Percentiles rank a stretch among this genome's conserved stretches.
phyloP scores from a whole-genome alignment of 2,797 vertebrate genomes.

The Ptychadena robeensis region DNA sequence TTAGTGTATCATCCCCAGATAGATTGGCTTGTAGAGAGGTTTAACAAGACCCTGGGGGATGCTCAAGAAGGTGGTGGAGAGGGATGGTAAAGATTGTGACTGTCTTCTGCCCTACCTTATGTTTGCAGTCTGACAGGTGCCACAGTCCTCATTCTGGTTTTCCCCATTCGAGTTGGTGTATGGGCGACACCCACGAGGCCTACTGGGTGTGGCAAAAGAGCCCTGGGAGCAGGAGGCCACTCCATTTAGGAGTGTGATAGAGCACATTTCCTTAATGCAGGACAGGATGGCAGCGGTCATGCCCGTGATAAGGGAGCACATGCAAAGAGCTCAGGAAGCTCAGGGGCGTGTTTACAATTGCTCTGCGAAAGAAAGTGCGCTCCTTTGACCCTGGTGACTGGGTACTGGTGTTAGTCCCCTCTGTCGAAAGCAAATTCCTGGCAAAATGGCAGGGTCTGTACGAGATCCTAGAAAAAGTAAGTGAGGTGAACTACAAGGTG shows the following conservation, averaged over 20 bases:
- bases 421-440: slow-evolving; percentile 2
- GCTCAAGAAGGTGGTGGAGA: background rate
- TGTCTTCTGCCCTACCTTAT: background rate
- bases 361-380: background rate
- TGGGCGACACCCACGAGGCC: background rate
- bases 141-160: background rate
- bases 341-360: background rate
- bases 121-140: background rate
- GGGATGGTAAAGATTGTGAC: background rate
- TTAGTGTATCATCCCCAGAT: background rate
- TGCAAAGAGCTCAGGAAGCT: background rate
- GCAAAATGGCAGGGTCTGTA: background rate
- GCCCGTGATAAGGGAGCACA: background rate
- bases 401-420: background rate
- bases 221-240: background rate
- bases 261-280: background rate
- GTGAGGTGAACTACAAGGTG: background rate
- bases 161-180: background rate
- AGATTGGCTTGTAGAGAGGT: too few relatives aligned
- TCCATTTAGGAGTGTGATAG: background rate
- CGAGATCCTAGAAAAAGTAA: background rate
- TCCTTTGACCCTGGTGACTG: background rate
- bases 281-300: background rate
- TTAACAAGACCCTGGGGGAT: background rate
- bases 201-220: background rate